phyloP scores from a whole-genome alignment of 2,797 vertebrate genomes.

The Platyrinchus mystaceus region DNA sequence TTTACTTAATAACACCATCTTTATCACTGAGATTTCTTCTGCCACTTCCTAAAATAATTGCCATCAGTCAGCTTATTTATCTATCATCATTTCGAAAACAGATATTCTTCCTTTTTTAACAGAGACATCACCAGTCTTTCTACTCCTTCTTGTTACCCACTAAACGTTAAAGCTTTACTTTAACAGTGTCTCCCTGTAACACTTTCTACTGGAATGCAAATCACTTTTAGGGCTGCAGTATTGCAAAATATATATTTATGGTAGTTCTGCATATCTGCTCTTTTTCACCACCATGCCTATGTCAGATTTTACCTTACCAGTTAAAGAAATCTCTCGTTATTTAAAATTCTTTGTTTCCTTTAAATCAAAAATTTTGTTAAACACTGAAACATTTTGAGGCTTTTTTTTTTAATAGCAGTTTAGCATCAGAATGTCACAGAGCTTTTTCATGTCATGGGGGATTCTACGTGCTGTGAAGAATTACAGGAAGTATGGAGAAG shows the following conservation, averaged over 20 bases:
- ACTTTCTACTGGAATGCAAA: neutral
- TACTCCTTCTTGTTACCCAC: neutral
- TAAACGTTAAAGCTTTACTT: neutral
- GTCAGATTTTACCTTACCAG: neutral
- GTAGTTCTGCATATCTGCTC: neutral
- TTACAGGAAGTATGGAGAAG: neutral
- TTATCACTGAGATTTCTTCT: neutral
- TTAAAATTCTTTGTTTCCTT: neutral
- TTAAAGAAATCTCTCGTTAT: neutral
- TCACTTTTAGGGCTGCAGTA: neutral
- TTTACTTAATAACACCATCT: neutral
- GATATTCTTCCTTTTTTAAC: neutral
- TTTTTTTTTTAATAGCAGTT: neutral
- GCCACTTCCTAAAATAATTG: neutral
- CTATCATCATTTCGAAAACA: neutral
- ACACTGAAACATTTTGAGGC: fast-evolving
- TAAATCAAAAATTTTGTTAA: neutral
- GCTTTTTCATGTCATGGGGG: fast-evolving
- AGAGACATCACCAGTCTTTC: neutral
- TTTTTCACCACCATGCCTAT: fast-evolving
- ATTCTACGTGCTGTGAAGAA: neutral
- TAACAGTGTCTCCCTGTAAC: fast-evolving
- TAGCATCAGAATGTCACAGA: neutral
- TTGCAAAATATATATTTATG: neutral
- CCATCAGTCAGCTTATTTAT: neutral